phyloP scores from a whole-genome alignment of 2,113 vertebrate genomes.

The Chionomys nivalis region DNA sequence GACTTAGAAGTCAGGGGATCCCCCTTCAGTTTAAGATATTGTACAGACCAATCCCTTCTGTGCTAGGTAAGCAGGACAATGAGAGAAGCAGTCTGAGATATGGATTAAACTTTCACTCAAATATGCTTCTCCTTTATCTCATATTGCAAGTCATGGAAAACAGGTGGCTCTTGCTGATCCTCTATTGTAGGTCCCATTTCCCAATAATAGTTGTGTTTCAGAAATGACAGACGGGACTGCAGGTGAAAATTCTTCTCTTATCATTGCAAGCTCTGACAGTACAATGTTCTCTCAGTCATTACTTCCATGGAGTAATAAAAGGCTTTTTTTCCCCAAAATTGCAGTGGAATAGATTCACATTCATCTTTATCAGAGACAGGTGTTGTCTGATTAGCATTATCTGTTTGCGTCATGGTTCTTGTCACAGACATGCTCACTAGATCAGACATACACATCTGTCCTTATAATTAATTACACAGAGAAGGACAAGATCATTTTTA shows the following conservation, averaged over 20 bases:
- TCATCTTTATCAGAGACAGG: conserved; percentile 78
- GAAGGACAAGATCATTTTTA: conserved; percentile 44
- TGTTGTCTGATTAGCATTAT: conserved; percentile 76
- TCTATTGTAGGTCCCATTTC: background rate
- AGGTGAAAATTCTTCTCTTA: conserved; percentile 28
- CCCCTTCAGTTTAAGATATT: background rate
- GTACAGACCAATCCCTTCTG: background rate
- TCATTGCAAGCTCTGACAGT: background rate
- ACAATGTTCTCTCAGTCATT: conserved; percentile 4
- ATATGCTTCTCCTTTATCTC: background rate
- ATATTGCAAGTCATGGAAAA: background rate
- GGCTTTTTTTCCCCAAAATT: background rate
- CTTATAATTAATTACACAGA: conserved; percentile 68
- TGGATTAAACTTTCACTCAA: background rate
- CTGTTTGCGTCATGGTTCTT: conserved; percentile 75
- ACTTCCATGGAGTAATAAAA: conserved; percentile 46
- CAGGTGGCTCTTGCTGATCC: background rate
- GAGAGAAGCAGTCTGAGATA: background rate
- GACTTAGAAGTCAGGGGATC: background rate
- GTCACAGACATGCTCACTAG: conserved; percentile 61
- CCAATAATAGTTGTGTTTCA: background rate
- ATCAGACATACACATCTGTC: conserved; percentile 75
- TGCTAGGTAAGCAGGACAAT: background rate
- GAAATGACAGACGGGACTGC: background rate
- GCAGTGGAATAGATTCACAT: conserved; percentile 61